Base-by-base conservation (phyloP, 2,113 vertebrate genomes). In the Gymnobelideus leadbeateri region DNA sequence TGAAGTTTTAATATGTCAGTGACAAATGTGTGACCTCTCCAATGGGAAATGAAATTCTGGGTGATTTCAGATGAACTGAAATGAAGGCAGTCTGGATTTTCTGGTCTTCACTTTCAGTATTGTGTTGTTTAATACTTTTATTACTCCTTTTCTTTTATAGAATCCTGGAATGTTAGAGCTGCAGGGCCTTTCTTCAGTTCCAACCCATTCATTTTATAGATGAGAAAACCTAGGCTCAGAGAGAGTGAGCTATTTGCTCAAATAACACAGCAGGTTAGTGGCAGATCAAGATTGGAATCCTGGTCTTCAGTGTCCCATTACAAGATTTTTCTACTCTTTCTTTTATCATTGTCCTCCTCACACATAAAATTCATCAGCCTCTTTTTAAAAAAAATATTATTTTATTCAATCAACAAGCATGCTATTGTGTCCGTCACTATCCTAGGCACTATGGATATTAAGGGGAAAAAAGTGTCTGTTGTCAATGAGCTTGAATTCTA, bases 31-130 rank as follows among this genome's bases (percentile, higher is more conserved):
- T 43, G 37, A 84, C n/a, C n/a, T 84, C 68, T 84, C 19, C n/a
- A 43, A 43, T 84, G 68, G 68, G 68, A 84, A 84, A 84, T 84
- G 68, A 84, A 84, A 84, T 43, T 43, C 68, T 84, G 68, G n/a
- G n/a, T 84, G 68, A 84, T 84, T 84, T 84, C 68, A 84, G 68
- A 84, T 84, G n/a, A n/a, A 21, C 68, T 84, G n/a, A 84, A 84
- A 84, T 84, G 68, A 84, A 84, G 37, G 68, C 68, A 43, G 68
- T 84, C 68, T 84, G 68, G 19, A 43, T 84, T 43, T 84, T 84
- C 68, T 84, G n/a, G 19, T 84, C 16, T 84, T 84, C n/a, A 43
- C n/a, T 84, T 84, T 84, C 37, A 84, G 68, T 84, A 43, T 43
- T 84, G 37, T 84, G 19, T 37, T 84, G 68, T 43, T 2, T 21